Evolutionary conservation across 2,888 invertebrate species (phyloP), one percentile per base, ranked within the genome.

Genomic region (Athripsodes cinereus): DNA sequence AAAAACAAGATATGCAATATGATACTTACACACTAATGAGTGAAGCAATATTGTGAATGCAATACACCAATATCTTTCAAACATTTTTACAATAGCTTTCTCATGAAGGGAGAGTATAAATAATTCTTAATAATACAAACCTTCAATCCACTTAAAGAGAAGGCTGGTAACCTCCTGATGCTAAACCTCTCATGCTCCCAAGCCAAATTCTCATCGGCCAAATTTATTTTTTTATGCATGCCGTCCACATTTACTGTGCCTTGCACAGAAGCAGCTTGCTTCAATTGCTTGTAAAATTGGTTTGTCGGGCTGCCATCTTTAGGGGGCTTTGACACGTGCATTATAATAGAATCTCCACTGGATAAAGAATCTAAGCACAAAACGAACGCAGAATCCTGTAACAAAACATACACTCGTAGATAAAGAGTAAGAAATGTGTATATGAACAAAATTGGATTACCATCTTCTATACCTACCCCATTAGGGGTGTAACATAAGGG

Each of bases 131-230:
- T 10, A 26, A 16, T 40, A 40, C 46, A 20, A 18, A 61, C 81
- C 74, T 81, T 81, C 3, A 93, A 71, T 1, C 88, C 83, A 1
- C 96, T 96, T 2, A 98, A 68, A 0, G 97, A 97, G 69, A 96
- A 92, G 0, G 96, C 96, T 0, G 95, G 88, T 67, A 96, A 81
- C 63, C 96, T 80, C 64, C 92, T 83, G 66, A 98, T 93, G 71
- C 95, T 96, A 75, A 91, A 98, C 64, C 94, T 79, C 73, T 99
- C 98, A 69, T 99, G 98, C 69, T 97, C 96, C 98, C 98, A 99
- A 0, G 95, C 91, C 22, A 96, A 74, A 56, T 87, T 81, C 65
- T 92, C 91, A 54, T 96, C 95, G 0, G 94, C 95, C 55, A 98
- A 76, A 78, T 96, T 96, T 66, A 99, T 98, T 79, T 98, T 98